A percentile compares a stretch with the other conserved stretches of the same genome.
phyloP scores from a whole-genome alignment of 2,113 vertebrate species.

The Hippotragus niger region DNA sequence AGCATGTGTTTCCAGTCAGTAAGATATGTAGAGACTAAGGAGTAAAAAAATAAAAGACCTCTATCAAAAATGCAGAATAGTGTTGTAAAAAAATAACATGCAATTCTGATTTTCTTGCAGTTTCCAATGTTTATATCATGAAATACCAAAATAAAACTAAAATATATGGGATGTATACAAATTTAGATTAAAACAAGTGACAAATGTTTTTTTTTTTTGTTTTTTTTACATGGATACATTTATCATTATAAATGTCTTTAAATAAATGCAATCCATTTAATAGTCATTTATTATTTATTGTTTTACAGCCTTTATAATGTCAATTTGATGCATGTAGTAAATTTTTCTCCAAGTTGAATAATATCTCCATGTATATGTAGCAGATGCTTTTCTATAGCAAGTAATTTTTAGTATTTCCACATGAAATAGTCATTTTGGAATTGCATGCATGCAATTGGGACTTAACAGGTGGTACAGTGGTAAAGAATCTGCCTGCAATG shows the following conservation, averaged over 20 bases:
- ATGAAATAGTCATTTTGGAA: constrained; percentile 54
- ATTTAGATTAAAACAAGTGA: constrained; percentile 28
- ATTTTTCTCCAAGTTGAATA: constrained; percentile 60
- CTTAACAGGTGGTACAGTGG: background rate
- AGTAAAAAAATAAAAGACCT: background rate
- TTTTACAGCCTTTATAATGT: constrained; percentile 21
- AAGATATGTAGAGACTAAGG: background rate
- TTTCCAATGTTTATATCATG: background rate
- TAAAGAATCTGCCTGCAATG: background rate
- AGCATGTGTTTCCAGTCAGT: background rate
- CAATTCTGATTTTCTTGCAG: background rate
- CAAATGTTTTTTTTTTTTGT: background rate
- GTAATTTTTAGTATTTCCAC: constrained; percentile 30
- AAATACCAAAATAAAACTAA: background rate
- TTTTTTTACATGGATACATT: background rate
- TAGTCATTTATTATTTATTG: constrained; percentile 55
- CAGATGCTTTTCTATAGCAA: constrained; percentile 59
- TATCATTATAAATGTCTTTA: constrained; percentile 7
- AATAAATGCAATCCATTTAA: background rate
- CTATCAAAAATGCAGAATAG: background rate
- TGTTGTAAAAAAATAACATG: background rate
- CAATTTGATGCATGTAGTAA: constrained; percentile 51
- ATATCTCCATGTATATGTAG: constrained; percentile 24
- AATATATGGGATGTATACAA: background rate
- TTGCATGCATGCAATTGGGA: background rate